A percentile compares a stretch with the other conserved stretches of the same genome.
These are phyloP conservation scores for Falco concolor DNA, from an alignment of 2,797 vertebrate genomes.

Conservation along the genomic window DNA sequence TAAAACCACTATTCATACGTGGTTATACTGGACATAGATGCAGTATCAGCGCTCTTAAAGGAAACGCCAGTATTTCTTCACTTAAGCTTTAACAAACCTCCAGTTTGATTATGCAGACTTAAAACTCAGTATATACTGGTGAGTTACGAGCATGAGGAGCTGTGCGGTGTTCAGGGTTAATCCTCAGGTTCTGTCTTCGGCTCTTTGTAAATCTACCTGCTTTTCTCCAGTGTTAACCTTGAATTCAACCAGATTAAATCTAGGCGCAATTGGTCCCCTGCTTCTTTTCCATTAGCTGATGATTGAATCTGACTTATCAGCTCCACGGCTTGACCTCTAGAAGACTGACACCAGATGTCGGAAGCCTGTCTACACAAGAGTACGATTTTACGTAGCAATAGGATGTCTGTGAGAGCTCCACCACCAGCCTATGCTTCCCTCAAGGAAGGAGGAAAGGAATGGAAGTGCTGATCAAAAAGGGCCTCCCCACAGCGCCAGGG, in stretches of 20 bases:
- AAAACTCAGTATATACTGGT: not conserved
- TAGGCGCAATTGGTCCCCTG: not conserved
- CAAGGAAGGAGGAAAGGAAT: not conserved
- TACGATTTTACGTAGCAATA: not conserved
- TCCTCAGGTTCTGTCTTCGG: not conserved
- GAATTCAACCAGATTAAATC: not conserved
- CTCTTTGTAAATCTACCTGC: not conserved
- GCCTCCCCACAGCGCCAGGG: not conserved
- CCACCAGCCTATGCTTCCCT: not conserved
- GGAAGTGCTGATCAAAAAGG: not conserved
- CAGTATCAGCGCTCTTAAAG: not conserved
- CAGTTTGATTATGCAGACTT: not conserved
- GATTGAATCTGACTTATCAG: not conserved
- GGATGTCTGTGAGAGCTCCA: accelerated
- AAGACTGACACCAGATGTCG: not conserved
- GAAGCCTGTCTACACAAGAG: not conserved
- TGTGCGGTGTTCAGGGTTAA: not conserved
- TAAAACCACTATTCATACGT: not conserved
- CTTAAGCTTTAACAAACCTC: not conserved
- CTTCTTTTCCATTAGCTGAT: not conserved
- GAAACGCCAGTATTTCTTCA: not conserved
- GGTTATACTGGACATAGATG: not conserved
- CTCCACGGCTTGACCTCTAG: not conserved
- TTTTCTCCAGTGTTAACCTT: not conserved
- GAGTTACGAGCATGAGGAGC: accelerated